These are phyloP conservation scores for Sebastes vulpes DNA, from an alignment of 2,797 vertebrate genomes.

Conservation along the genomic window DNA sequence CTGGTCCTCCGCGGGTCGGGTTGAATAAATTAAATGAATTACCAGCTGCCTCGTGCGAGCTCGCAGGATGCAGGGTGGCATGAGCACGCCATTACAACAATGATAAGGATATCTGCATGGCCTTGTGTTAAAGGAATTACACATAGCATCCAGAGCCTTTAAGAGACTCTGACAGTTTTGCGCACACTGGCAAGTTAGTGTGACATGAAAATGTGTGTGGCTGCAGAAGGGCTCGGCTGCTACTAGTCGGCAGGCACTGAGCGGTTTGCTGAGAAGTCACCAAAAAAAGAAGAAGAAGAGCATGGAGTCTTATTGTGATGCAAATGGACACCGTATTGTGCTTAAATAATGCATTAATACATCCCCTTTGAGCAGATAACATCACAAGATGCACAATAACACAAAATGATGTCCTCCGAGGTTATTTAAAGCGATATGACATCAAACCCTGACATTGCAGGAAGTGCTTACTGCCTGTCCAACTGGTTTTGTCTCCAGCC, in stretches of 20 bases:
- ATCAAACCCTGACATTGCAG: constrained; percentile 73
- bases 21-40: constrained; percentile 86
- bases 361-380: constrained; percentile 57
- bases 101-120: constrained; percentile 75
- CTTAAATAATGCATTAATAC: constrained; percentile 72
- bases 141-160: constrained; percentile 75
- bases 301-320: constrained; percentile 66
- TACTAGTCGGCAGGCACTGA: constrained; percentile 18
- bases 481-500: constrained; percentile 52
- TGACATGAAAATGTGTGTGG: constrained; percentile 69
- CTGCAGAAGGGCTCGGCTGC: constrained; percentile 43
- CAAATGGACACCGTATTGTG: constrained; percentile 64
- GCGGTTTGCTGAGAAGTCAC: constrained; percentile 39
- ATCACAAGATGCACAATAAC: constrained; percentile 64
- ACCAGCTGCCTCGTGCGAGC: constrained; percentile 70
- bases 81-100: constrained; percentile 73
- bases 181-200: constrained; percentile 68
- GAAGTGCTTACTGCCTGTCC: constrained; percentile 74
- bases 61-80: constrained; percentile 78
- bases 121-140: constrained; percentile 86
- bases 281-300: not conserved
- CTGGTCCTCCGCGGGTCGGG: constrained; percentile 47
- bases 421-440: constrained; percentile 79
- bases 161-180: constrained; percentile 79
- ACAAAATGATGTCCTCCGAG: constrained; percentile 62